Evolutionary conservation across 2,888 invertebrate genomes (phyloP).

Genomic region (Labia minor): DNA sequence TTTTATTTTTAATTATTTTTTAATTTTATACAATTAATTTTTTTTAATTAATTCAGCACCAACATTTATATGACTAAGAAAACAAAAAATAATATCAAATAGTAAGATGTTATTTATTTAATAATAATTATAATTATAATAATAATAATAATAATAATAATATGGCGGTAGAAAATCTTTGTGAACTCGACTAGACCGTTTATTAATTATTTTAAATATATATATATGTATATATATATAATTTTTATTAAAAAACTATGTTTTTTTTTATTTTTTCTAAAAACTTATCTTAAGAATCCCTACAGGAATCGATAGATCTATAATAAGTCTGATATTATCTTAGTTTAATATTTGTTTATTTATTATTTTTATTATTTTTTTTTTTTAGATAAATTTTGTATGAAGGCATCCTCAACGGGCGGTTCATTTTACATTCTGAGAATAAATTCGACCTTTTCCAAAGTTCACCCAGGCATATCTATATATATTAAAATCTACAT

Average conservation of each 20-base stretch:
- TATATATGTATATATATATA: no score
- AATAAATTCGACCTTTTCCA: neutral
- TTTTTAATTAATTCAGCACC: slow-evolving; percentile 3
- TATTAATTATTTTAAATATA: neutral
- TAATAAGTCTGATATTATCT: neutral
- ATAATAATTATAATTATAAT: no score
- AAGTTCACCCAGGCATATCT: neutral
- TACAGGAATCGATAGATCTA: neutral
- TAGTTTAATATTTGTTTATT: no score
- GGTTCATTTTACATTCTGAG: neutral
- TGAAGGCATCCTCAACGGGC: neutral
- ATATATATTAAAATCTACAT: neutral
- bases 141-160: no score
- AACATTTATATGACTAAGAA: slow-evolving; percentile 3
- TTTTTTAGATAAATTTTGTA: neutral
- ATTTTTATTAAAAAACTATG: neutral
- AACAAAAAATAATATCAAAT: slow-evolving; percentile 5
- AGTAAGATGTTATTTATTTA: neutral
- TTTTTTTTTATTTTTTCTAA: neutral
- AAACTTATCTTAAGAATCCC: neutral
- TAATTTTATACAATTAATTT: neutral
- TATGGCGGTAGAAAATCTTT: slow-evolving; percentile 8
- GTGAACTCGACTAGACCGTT: neutral
- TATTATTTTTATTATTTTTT: neutral
- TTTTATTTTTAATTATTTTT: neutral